phyloP scores from a whole-genome alignment of 2,888 invertebrate species.

The Apocheima hispidaria region DNA sequence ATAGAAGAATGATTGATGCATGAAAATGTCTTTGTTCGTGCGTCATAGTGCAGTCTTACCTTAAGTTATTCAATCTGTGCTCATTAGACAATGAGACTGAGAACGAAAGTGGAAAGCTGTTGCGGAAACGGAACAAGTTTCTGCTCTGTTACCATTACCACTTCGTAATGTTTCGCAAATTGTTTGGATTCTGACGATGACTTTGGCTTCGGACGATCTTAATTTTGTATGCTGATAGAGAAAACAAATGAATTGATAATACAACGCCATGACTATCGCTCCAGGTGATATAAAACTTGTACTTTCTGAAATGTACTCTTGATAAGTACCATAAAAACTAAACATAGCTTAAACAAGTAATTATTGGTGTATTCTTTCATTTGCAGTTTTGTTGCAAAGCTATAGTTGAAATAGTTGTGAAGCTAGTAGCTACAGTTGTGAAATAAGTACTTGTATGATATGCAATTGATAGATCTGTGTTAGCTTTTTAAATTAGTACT shows the following conservation, averaged over 20 bases:
- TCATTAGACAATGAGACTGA: conserved; percentile 81
- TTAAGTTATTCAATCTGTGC: conserved; percentile 76
- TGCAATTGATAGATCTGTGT: not conserved
- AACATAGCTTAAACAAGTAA: too few species aligned
- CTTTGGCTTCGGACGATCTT: conserved; percentile 12
- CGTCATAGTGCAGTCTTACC: conserved; percentile 7
- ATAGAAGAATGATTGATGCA: not conserved
- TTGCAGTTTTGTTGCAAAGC: too few species aligned
- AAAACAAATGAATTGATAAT: not conserved
- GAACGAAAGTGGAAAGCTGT: conserved; percentile 82
- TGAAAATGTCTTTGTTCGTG: not conserved
- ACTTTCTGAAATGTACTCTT: too few species aligned
- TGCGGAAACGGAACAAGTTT: conserved; percentile 72
- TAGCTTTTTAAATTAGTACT: not conserved
- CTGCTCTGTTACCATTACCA: conserved; percentile 57
- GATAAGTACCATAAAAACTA: too few species aligned
- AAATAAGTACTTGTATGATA: not conserved
- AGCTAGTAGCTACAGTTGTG: too few species aligned
- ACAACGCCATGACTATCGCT: not conserved
- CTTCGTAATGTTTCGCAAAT: conserved; percentile 47
- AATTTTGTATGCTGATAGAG: not conserved
- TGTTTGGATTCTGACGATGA: conserved; percentile 9
- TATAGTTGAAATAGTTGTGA: too few species aligned
- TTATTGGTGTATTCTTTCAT: too few species aligned
- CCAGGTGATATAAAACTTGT: too few species aligned